Conservation (phyloP, 1,140 invertebrate genomes). For the Choristoneura fumiferana region DNA sequence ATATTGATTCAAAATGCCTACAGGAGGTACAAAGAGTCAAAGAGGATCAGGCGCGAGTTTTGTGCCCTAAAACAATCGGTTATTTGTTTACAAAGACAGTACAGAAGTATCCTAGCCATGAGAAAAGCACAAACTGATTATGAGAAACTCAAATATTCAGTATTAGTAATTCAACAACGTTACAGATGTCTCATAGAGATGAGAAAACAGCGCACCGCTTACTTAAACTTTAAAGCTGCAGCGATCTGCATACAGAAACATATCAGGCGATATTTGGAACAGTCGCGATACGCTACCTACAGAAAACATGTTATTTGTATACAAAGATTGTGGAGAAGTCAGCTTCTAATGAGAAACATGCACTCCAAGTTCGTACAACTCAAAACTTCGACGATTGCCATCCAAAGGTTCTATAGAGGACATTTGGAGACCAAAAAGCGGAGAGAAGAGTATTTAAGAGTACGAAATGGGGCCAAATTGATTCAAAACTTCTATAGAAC, state of each 20-base stretch:
- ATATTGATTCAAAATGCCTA: conserved; percentile 62
- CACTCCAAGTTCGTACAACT: conserved; percentile 35
- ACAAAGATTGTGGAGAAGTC: conserved; percentile 55
- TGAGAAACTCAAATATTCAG: conserved; percentile 50
- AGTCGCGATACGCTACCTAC: too few relatives aligned
- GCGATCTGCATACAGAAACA: conserved; percentile 22
- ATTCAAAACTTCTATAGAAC: conserved; percentile 25
- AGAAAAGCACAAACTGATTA: conserved; percentile 54
- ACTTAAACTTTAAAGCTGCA: conserved; percentile 14
- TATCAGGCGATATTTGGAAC: neutral
- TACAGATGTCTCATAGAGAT: conserved; percentile 57
- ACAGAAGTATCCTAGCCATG: conserved; percentile 61
- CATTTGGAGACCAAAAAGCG: conserved; percentile 25
- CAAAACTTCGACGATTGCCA: conserved; percentile 29
- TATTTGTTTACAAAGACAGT: conserved; percentile 62
- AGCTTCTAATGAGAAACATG: conserved; percentile 39
- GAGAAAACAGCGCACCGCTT: conserved; percentile 20
- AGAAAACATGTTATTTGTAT: conserved; percentile 21
- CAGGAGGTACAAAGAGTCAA: conserved; percentile 49
- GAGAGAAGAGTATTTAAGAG: conserved; percentile 34
- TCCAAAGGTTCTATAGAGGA: conserved; percentile 43
- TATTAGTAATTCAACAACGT: conserved; percentile 69
- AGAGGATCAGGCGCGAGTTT: conserved; percentile 52
- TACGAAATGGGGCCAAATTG: conserved; percentile 29
- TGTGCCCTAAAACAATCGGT: conserved; percentile 44